A percentile compares a stretch with the other conserved stretches of the same genome.
Evolutionary conservation across 1,140 invertebrate species (phyloP).

Genomic region (Brachionus plicatilis): DNA sequence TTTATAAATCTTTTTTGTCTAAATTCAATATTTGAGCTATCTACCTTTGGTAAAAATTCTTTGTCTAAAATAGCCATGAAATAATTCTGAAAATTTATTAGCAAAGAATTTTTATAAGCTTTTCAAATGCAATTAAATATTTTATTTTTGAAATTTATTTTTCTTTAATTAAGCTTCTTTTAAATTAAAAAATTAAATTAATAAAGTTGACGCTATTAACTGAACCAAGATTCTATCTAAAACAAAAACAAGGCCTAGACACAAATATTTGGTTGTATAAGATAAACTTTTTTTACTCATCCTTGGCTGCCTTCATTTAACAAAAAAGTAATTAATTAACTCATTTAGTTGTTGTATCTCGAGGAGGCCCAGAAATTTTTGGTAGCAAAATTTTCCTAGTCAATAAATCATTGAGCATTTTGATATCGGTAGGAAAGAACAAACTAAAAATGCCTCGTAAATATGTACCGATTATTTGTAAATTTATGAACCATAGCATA

Average conservation of each 20-base stretch:
- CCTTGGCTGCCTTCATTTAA: neutral
- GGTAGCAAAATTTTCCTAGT: neutral
- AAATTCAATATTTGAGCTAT: neutral
- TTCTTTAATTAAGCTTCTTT: slow-evolving; percentile 2
- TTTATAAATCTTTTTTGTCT: neutral
- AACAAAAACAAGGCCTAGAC: neutral
- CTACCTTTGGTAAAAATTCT: neutral
- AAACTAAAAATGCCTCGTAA: neutral
- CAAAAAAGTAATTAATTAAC: neutral
- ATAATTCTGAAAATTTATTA: neutral
- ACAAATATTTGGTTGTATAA: neutral
- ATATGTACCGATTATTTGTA: neutral
- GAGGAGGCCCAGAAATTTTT: neutral
- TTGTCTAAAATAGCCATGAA: neutral
- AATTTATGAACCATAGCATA: slow-evolving; percentile 11
- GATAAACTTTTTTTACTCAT: neutral
- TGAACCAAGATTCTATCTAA: neutral
- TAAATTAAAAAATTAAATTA: slow-evolving; percentile 6
- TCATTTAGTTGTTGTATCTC: neutral
- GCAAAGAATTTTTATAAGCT: neutral
- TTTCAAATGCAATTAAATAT: neutral
- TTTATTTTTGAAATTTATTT: neutral
- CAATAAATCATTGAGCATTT: neutral
- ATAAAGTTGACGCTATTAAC: neutral
- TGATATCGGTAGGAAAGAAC: neutral